Conservation (phyloP, 2,797 vertebrate species). For the Aldrovandia affinis region DNA sequence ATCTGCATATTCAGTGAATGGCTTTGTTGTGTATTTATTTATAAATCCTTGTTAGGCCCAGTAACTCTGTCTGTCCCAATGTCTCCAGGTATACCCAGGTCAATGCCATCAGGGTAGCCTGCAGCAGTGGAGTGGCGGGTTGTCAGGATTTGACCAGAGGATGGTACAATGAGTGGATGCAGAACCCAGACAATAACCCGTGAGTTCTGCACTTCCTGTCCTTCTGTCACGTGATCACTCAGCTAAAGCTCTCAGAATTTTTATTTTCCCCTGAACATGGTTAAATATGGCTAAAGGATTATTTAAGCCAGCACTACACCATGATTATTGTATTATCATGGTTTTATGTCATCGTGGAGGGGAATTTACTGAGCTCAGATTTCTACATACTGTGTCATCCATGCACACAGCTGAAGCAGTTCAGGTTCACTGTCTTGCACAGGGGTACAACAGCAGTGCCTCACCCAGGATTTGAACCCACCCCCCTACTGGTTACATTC, state of each 20-base stretch:
- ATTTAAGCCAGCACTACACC: too few species aligned
- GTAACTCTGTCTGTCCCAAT: not conserved
- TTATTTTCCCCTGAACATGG: not conserved
- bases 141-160: slow-evolving; percentile 59
- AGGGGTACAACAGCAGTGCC: not conserved
- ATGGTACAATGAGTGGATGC: slow-evolving; percentile 69
- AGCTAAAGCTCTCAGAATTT: not conserved
- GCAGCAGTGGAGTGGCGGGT: slow-evolving; percentile 63
- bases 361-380: not conserved
- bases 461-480: not conserved
- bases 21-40: not conserved
- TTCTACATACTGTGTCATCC: not conserved
- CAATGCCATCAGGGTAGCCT: slow-evolving; percentile 79
- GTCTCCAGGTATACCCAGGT: slow-evolving; percentile 80
- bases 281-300: too few species aligned
- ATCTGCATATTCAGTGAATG: not conserved
- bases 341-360: not conserved
- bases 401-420: not conserved
- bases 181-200: slow-evolving; percentile 28
- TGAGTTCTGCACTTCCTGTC: slow-evolving; percentile 53
- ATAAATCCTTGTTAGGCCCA: not conserved
- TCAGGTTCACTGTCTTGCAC: not conserved
- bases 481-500: slow-evolving; percentile 72
- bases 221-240: not conserved
- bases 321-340: not conserved